phyloP scores from a whole-genome alignment of 1,140 invertebrate genomes.

The Leptinotarsa lineolata region DNA sequence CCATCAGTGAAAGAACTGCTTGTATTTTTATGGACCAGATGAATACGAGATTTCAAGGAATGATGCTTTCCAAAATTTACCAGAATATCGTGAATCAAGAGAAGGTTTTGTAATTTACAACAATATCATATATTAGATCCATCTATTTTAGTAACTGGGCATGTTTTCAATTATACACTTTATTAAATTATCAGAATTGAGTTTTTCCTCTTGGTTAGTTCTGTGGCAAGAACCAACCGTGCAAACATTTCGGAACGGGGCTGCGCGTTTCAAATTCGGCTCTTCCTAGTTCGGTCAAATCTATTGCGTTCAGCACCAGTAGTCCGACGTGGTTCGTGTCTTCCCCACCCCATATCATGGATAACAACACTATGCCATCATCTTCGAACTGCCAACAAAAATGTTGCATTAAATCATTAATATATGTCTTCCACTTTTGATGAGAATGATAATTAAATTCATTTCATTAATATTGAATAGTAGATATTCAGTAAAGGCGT shows the following conservation, averaged over 20 bases:
- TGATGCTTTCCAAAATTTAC: no score
- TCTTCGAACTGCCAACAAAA: constrained; percentile 66
- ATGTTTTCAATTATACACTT: constrained; percentile 27
- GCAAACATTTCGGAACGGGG: constrained; percentile 78
- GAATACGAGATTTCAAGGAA: no score
- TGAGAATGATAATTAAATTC: no score
- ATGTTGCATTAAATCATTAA: no score
- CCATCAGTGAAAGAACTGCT: no score
- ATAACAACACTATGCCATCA: constrained; percentile 74
- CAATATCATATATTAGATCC: neutral
- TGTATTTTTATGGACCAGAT: no score
- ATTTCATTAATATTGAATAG: no score
- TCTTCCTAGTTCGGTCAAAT: constrained; percentile 69
- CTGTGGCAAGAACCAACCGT: constrained; percentile 73
- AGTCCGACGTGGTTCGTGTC: constrained; percentile 67
- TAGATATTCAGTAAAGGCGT: no score
- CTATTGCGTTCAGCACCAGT: constrained; percentile 70
- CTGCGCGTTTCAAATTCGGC: constrained; percentile 70
- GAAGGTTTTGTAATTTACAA: no score
- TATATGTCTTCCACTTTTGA: no score
- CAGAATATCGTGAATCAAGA: no score
- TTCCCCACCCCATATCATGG: constrained; percentile 68
- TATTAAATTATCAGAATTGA: constrained; percentile 20
- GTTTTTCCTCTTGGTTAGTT: neutral
- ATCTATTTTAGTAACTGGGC: constrained; percentile 18